Evolutionary conservation across 2,113 vertebrate species (phyloP).

Genomic region (human (Homo sapiens)): DNA sequence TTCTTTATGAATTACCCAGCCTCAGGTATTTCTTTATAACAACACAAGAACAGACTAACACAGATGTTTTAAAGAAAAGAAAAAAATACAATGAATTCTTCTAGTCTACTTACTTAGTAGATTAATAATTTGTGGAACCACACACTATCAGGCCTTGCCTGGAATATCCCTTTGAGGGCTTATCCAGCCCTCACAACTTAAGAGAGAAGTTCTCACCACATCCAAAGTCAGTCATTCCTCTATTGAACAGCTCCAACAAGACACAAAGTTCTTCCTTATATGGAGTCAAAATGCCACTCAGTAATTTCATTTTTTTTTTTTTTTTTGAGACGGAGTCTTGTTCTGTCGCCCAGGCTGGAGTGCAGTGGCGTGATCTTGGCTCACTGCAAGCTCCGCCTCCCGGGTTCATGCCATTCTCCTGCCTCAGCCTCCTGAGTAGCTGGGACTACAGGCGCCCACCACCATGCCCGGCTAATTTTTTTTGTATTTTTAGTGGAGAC

Average conservation of each 20-base stretch:
- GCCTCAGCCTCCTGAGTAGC: too few relatives aligned
- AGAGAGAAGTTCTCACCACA: neutral
- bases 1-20: too few relatives aligned
- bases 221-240: neutral
- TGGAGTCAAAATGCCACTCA: neutral
- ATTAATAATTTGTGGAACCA: neutral
- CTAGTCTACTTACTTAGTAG: conserved; percentile 10
- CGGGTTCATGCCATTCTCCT: too few relatives aligned
- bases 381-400: too few relatives aligned
- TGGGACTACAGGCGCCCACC: too few relatives aligned
- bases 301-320: neutral
- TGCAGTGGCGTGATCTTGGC: too few relatives aligned
- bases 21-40: too few relatives aligned
- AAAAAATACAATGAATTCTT: conserved; percentile 16
- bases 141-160: neutral
- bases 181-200: neutral
- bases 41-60: neutral
- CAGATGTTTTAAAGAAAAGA: conserved; percentile 15
- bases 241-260: neutral
- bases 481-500: too few relatives aligned
- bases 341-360: too few relatives aligned
- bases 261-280: neutral
- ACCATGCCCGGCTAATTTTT: too few relatives aligned
- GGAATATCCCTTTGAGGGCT: neutral
- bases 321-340: too few relatives aligned